These are phyloP conservation scores for Bacillus rossius DNA, from an alignment of 1,140 invertebrate species.

Conservation along the genomic window DNA sequence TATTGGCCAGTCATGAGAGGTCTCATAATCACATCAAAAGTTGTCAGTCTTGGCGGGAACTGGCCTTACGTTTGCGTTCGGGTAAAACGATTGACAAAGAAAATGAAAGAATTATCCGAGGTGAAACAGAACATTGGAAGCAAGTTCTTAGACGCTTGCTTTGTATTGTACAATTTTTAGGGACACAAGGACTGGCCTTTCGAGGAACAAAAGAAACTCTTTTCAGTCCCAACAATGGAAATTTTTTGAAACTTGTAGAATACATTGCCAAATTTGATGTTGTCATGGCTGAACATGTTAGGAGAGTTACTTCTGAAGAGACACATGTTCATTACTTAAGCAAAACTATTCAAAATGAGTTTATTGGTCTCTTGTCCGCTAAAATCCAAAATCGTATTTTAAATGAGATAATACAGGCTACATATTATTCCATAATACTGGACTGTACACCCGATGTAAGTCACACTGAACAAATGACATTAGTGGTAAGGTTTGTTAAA, in stretches of 20 bases:
- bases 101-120: constrained; percentile 16
- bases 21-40: constrained; percentile 13
- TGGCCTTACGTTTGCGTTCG: no score
- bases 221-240: constrained; percentile 5
- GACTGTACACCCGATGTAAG: constrained; percentile 28
- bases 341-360: constrained; percentile 13
- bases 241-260: constrained; percentile 15
- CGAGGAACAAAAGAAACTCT: constrained; percentile 20
- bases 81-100: constrained; percentile 21
- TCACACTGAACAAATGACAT: constrained; percentile 24
- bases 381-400: constrained; percentile 14
- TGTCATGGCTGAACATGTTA: constrained; percentile 16
- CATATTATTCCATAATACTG: constrained; percentile 25
- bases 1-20: constrained; percentile 7
- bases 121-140: not conserved
- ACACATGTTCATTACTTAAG: constrained; percentile 13
- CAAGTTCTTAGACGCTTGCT: constrained; percentile 19
- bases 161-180: constrained; percentile 15
- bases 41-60: no score
- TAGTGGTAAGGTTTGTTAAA: constrained; percentile 22
- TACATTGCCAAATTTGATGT: constrained; percentile 16
- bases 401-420: constrained; percentile 9
- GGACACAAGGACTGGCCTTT: constrained; percentile 19
- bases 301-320: no score
- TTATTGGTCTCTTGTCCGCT: not conserved